phyloP scores from a whole-genome alignment of 2,797 vertebrate genomes.

The Rhadinocentrus ornatus region DNA sequence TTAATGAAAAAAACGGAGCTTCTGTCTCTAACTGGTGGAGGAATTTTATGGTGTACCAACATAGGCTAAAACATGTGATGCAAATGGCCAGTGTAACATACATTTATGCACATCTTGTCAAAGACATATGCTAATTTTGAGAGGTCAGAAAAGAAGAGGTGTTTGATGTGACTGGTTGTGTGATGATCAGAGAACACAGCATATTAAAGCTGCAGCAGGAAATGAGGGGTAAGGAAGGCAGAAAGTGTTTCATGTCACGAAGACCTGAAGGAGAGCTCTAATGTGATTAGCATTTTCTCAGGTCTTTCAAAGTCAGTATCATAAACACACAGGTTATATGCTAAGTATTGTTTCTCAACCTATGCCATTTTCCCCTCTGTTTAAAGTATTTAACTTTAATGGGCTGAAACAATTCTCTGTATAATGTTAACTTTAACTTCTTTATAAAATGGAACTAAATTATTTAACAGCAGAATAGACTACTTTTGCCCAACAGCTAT shows the following conservation, averaged over 20 bases:
- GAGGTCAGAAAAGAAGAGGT: conserved; percentile 29
- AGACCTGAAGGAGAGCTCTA: not conserved
- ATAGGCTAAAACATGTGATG: not conserved
- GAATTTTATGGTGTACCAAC: not conserved
- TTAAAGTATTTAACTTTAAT: conserved; percentile 3
- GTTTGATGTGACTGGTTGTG: conserved; percentile 42
- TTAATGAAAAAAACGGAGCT: not conserved
- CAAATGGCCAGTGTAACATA: not conserved
- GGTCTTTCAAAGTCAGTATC: conserved; percentile 21
- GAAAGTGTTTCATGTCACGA: conserved; percentile 4
- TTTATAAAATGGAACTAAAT: not conserved
- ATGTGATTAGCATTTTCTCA: conserved; percentile 21
- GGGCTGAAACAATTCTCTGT: not conserved
- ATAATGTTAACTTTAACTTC: not conserved
- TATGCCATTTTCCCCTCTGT: not conserved
- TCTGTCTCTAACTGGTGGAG: not conserved
- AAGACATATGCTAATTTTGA: conserved; percentile 29
- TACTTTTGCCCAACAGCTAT: not conserved
- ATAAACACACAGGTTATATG: conserved; percentile 7
- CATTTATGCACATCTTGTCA: conserved; percentile 22
- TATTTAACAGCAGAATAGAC: conserved; percentile 1
- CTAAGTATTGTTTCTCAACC: not conserved
- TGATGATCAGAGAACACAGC: conserved; percentile 45
- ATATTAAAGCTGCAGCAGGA: conserved; percentile 38
- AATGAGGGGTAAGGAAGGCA: conserved; percentile 14